Evolutionary conservation across 1,140 invertebrate species (phyloP).

Genomic region (silkworm (Bombyx mori)): DNA sequence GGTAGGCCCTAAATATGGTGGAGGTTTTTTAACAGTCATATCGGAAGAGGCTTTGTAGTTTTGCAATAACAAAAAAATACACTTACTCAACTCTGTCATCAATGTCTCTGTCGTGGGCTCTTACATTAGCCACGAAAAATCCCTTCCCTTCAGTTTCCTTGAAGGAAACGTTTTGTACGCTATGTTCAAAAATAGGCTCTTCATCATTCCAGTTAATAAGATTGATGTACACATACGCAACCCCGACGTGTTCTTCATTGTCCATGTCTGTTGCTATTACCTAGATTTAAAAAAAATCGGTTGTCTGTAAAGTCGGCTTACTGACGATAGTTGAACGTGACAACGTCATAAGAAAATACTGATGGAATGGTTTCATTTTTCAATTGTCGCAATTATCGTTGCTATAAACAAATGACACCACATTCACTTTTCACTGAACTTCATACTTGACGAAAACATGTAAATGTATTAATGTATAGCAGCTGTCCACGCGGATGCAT

Average conservation of each 20-base stretch:
- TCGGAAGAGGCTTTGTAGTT: background rate
- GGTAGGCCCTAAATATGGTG: no score
- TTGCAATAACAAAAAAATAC: background rate
- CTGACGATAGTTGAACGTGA: no score
- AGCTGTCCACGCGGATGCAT: no score
- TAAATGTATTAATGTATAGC: no score
- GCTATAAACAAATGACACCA: no score
- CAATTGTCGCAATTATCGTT: no score
- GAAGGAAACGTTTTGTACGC: slow-evolving; percentile 38
- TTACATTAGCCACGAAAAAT: slow-evolving; percentile 44
- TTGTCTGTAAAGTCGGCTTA: no score
- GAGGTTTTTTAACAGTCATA: no score
- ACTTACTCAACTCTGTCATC: slow-evolving; percentile 70
- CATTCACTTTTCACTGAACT: no score
- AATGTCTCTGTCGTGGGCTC: slow-evolving; percentile 70
- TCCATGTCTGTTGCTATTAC: slow-evolving; percentile 62
- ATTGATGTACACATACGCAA: slow-evolving; percentile 56
- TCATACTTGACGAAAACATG: no score
- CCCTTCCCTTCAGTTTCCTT: slow-evolving; percentile 64
- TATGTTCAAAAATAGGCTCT: slow-evolving; percentile 63
- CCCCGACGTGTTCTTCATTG: slow-evolving; percentile 38
- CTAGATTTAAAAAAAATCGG: slow-evolving; percentile 24
- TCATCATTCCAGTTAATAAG: slow-evolving; percentile 75
- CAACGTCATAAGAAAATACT: no score
- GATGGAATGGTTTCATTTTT: no score